A percentile compares a stretch with the other conserved stretches of the same genome.
Evolutionary conservation across 2,113 vertebrate genomes (phyloP).

Genomic region (Urocitellus parryii): DNA sequence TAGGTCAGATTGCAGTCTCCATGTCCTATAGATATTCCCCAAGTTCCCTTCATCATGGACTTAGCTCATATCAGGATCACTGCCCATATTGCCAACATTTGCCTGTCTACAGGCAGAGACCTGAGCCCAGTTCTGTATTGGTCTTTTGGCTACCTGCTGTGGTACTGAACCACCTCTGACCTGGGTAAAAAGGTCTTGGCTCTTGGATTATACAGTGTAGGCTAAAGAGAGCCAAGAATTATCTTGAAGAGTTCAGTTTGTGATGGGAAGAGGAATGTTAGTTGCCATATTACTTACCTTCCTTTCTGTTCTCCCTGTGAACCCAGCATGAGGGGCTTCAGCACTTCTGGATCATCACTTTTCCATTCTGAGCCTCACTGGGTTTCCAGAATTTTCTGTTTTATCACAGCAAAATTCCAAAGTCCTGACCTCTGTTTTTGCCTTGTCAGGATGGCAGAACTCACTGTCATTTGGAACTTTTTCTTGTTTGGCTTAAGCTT

Average conservation of each 20-base stretch:
- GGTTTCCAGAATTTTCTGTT: constrained; percentile 53
- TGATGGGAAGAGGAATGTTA: background rate
- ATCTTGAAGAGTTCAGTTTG: background rate
- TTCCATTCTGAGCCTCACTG: constrained; percentile 23
- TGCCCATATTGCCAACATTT: background rate
- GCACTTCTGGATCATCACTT: background rate
- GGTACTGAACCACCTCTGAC: background rate
- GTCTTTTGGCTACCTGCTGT: background rate
- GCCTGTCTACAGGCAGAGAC: background rate
- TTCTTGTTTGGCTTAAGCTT: constrained; percentile 41
- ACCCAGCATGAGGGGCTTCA: background rate
- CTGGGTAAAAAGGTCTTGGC: background rate
- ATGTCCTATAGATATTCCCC: background rate
- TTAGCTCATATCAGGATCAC: background rate
- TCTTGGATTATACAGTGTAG: background rate
- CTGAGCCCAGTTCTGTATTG: background rate
- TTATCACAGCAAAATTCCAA: background rate
- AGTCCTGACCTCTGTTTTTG: background rate
- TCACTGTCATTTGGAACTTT: constrained; percentile 20
- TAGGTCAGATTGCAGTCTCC: background rate
- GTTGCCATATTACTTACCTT: background rate
- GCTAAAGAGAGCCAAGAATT: background rate
- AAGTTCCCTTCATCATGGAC: background rate
- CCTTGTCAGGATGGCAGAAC: background rate
- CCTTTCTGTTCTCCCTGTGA: background rate